Base-by-base conservation (phyloP, 2,113 vertebrate genomes). In the Nothocercus julius region DNA sequence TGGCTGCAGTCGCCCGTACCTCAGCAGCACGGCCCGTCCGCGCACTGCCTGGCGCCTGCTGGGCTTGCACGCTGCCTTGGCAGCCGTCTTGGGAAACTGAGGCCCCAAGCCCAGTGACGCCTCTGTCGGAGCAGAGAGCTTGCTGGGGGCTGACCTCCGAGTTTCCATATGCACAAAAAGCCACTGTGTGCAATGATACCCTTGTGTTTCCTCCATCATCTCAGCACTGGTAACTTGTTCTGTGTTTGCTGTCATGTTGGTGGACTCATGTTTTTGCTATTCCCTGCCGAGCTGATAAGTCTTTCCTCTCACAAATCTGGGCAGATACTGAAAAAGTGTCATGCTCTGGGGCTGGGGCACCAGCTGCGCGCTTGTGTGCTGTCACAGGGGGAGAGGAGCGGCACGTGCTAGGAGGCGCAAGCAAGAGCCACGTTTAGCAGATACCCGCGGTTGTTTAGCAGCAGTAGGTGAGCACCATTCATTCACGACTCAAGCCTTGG, bases 271-370 rank as follows among this genome's bases (percentile, higher is more conserved):
- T 4, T 2, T 86, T 82, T 81, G 18, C 53, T 56, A 87, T 40
- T n/a, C 9, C 19, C 3, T 0, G 3, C 19, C 45, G 51, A 81
- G 20, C 10, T 1, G 1, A 12, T 62, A 1, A 1, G 1, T 59
- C 24, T n/a, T 89, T 45, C 22, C 51, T 87, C 40, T 70, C 54
- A n/a, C 19, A 74, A 67, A 30, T 27, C 32, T 8, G 4, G 36
- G 61, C 27, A 73, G 72, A 24, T 16, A 58, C 1, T 2, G 0
- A 56, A n/a, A 64, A 68, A 30, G 47, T 10, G 27, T 2, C 9
- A 7, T 25, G 13, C 20, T 38, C 49, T 21, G 28, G 22, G 20
- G 27, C 49, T 84, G 28, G 25, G 28, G 15, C n/a, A 25, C 42
- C 38, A 25, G 2, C 0, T 0, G 0, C 58, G 72, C 47, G 3